Evolutionary conservation across 2,888 invertebrate genomes (phyloP).

Genomic region (Drosophila koepferae): DNA sequence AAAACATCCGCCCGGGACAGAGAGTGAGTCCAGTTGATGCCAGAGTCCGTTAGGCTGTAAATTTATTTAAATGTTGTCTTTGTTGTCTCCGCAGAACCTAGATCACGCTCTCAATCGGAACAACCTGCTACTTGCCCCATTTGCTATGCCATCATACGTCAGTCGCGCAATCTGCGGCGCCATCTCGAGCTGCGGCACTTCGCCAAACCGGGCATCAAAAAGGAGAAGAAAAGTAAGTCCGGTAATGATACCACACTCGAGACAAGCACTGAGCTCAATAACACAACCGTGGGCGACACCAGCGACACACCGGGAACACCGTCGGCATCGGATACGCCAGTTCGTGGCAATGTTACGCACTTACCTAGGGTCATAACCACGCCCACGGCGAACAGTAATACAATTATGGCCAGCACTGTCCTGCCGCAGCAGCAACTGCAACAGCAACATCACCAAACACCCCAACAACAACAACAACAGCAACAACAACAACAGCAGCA

Average conservation of each 20-base stretch:
- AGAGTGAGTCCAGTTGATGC: slow-evolving; percentile 55
- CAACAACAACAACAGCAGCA: slow-evolving; percentile 48
- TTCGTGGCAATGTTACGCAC: slow-evolving; percentile 43
- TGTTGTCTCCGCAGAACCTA: slow-evolving; percentile 82
- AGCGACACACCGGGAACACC: slow-evolving; percentile 45
- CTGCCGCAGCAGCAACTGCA: slow-evolving; percentile 69
- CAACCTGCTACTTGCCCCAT: slow-evolving; percentile 88
- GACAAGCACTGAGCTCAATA: slow-evolving; percentile 60
- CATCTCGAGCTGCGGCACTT: slow-evolving; percentile 86
- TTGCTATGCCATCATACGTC: slow-evolving; percentile 87
- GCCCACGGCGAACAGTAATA: slow-evolving; percentile 47
- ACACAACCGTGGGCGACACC: slow-evolving; percentile 62
- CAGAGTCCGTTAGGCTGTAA: neutral
- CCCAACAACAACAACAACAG: slow-evolving; percentile 55
- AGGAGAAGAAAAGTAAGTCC: slow-evolving; percentile 85
- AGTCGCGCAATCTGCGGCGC: slow-evolving; percentile 87
- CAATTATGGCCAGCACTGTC: slow-evolving; percentile 64
- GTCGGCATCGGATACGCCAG: slow-evolving; percentile 38
- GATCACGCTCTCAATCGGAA: slow-evolving; percentile 87
- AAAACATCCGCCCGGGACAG: slow-evolving; percentile 74
- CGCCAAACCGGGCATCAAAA: slow-evolving; percentile 85
- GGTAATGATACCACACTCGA: slow-evolving; percentile 71
- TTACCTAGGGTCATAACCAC: slow-evolving; percentile 56
- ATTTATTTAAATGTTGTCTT: neutral
- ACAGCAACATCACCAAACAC: slow-evolving; percentile 48